Conservation (phyloP, 2,888 invertebrate genomes). For the Zhuqinia jingwanae region DNA sequence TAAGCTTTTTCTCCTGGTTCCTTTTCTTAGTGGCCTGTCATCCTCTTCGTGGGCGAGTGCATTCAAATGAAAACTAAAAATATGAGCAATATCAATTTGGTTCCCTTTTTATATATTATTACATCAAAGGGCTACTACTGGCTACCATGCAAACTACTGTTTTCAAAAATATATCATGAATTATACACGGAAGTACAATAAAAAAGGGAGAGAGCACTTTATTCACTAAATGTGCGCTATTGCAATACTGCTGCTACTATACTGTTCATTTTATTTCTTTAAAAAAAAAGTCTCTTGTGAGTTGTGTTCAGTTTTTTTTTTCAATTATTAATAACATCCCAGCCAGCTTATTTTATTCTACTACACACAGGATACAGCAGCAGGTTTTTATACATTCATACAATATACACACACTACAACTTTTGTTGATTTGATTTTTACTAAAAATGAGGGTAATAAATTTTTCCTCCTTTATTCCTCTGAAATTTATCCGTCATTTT, state of each 20-base stretch:
- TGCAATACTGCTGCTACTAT: neutral
- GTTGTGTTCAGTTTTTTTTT: neutral
- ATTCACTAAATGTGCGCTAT: too few relatives aligned
- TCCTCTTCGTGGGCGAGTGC: constrained; percentile 60
- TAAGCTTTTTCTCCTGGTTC: neutral
- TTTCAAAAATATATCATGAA: constrained; percentile 36
- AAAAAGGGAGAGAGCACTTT: constrained; percentile 17
- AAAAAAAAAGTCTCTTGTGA: constrained; percentile 42
- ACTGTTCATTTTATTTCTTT: constrained; percentile 35
- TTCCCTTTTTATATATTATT: constrained; percentile 52
- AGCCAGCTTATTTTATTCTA: neutral
- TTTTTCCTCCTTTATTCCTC: constrained; percentile 36
- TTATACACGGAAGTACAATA: neutral
- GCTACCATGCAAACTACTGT: neutral
- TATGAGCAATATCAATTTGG: constrained; percentile 68
- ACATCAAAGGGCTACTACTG: constrained; percentile 54
- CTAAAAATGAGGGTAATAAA: constrained; percentile 60
- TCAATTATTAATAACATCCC: constrained; percentile 17
- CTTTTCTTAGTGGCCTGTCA: constrained; percentile 1
- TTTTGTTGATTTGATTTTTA: constrained; percentile 42
- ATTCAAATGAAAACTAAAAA: constrained; percentile 47
- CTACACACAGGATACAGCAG: constrained; percentile 43
- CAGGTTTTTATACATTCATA: constrained; percentile 23
- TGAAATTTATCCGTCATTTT: constrained; percentile 70
- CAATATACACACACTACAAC: constrained; percentile 17